Evolutionary conservation across 92 coral and sea anemone genomes (phyloP).

Genomic region (Phenganax marumi): DNA sequence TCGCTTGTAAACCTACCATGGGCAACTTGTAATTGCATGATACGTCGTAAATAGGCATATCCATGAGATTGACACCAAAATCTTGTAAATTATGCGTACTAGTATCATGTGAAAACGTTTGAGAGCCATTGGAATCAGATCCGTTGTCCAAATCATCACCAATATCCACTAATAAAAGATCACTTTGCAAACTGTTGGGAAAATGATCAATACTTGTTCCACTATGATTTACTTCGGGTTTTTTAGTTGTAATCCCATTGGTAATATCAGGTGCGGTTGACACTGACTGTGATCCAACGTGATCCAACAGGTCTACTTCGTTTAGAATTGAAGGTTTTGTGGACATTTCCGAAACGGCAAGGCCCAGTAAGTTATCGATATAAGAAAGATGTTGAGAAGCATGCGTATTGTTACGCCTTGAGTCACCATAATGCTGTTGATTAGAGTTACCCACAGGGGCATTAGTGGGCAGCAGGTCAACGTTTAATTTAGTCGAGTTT

Average conservation of each 20-base stretch:
- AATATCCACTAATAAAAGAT: conserved; percentile 8
- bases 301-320: conserved; percentile 1
- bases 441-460: not conserved
- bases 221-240: not conserved
- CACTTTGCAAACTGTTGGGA: not conserved
- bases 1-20: no score
- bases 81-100: not conserved
- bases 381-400: not conserved
- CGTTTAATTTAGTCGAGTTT: not conserved
- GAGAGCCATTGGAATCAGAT: not conserved
- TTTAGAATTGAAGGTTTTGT: not conserved
- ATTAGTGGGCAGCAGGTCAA: conserved; percentile 6
- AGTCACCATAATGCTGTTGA: not conserved
- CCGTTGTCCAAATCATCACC: not conserved
- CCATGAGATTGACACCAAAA: no score
- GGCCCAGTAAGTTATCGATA: conserved; percentile 5
- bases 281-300: not conserved
- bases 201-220: not conserved
- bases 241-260: not conserved
- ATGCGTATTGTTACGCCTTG: not conserved
- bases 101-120: not conserved
- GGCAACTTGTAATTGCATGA: no score
- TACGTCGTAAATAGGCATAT: no score
- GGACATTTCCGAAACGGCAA: not conserved
- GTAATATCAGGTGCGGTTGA: not conserved